phyloP scores from a whole-genome alignment of 2,888 invertebrate genomes.

The Periphyllus acericola region DNA sequence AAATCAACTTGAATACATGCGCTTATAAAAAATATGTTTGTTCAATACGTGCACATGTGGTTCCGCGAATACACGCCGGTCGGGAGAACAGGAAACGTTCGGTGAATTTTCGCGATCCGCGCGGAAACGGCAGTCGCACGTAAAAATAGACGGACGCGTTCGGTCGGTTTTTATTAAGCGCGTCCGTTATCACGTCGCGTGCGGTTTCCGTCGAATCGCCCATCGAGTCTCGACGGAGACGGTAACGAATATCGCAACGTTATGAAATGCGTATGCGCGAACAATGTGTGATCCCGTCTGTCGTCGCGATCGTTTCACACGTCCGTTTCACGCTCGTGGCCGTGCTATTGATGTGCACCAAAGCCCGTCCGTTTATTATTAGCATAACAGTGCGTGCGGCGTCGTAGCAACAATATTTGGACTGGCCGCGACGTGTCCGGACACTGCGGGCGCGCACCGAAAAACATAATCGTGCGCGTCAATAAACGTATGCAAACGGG shows the following conservation, averaged over 20 bases:
- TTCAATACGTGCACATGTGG: background rate
- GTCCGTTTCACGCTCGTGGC: background rate
- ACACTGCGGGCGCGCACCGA: no score
- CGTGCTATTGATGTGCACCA: background rate
- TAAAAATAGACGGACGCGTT: background rate
- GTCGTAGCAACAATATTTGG: constrained; percentile 25
- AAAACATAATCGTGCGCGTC: no score
- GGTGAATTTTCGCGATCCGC: background rate
- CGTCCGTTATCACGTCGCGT: constrained; percentile 14
- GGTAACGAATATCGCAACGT: no score
- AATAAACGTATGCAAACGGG: no score
- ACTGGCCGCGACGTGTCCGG: background rate
- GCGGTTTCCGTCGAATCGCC: constrained; percentile 22
- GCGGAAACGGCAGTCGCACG: background rate
- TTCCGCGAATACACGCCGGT: background rate
- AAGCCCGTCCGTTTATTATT: background rate
- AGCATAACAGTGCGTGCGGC: background rate
- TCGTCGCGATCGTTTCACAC: constrained; percentile 12
- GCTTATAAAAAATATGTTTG: no score
- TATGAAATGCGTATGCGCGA: no score
- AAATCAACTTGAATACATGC: no score
- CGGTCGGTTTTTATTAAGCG: background rate
- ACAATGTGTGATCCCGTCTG: background rate
- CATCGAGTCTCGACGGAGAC: no score
- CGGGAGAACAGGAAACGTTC: background rate